Evolutionary conservation across 2,797 vertebrate genomes (phyloP).

Genomic region (Anomalospiza imberbis): DNA sequence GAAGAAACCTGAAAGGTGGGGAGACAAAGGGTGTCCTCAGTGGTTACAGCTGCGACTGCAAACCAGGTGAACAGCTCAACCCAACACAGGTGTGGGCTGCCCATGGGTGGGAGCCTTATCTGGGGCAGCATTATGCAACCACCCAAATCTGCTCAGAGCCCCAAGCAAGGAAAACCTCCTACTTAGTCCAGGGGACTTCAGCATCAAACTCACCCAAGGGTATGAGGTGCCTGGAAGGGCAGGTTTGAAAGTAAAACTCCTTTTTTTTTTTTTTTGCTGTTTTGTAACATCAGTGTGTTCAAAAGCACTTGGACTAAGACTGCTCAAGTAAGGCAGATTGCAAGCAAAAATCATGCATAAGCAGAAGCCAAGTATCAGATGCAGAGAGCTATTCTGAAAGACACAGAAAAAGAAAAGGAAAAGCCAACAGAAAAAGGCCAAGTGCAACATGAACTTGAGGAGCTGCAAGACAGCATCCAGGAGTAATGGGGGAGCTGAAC

Average conservation of each 20-base stretch:
- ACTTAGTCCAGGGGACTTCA: neutral
- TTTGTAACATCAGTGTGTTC: neutral
- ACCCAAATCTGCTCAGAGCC: neutral
- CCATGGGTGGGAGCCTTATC: neutral
- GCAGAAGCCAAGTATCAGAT: neutral
- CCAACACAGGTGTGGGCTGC: neutral
- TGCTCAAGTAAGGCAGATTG: neutral
- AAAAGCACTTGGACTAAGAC: neutral
- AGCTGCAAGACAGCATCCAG: neutral
- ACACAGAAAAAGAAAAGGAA: neutral
- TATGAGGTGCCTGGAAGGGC: neutral
- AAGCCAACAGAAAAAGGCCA: neutral
- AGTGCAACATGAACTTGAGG: neutral
- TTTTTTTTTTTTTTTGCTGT: neutral
- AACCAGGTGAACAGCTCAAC: neutral
- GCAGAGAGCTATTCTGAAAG: neutral
- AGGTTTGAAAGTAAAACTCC: neutral
- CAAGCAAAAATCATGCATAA: neutral
- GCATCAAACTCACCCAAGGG: neutral
- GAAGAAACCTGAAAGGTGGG: rapidly evolving
- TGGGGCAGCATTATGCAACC: neutral
- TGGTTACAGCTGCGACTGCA: neutral
- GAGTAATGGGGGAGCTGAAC: neutral
- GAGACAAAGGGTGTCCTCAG: neutral
- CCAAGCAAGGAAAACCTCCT: neutral